A percentile compares a stretch with the other conserved stretches of the same genome.
Evolutionary conservation across 1,140 invertebrate genomes (phyloP).

Genomic region (Steinernema khuongi): DNA sequence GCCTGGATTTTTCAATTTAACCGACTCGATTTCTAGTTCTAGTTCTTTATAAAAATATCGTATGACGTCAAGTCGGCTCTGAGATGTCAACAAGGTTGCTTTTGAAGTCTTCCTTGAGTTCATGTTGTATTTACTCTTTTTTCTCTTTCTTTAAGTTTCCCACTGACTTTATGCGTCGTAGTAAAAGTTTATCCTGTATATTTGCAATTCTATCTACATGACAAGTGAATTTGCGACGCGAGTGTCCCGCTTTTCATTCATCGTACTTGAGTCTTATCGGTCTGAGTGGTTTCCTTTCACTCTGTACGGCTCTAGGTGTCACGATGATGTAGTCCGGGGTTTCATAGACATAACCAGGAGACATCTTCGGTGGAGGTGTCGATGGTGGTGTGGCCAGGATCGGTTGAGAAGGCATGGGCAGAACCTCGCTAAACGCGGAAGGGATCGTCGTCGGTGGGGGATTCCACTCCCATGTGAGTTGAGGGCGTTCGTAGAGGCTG

Average conservation of each 20-base stretch:
- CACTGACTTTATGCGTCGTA: background rate
- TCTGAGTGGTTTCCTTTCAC: background rate
- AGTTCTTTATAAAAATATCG: no score
- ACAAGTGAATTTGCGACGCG: background rate
- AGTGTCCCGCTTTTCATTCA: background rate
- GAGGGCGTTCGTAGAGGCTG: background rate
- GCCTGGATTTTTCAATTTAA: no score
- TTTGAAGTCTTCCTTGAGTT: no score
- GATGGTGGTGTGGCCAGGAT: background rate
- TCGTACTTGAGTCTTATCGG: slow-evolving; percentile 3
- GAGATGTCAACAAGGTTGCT: no score
- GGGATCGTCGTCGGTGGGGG: background rate
- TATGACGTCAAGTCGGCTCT: no score
- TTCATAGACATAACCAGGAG: background rate
- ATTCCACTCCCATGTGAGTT: background rate
- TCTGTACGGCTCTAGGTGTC: background rate
- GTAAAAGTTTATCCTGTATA: background rate
- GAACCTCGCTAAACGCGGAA: background rate
- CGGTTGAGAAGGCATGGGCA: background rate
- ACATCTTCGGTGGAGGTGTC: background rate
- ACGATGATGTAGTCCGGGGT: slow-evolving; percentile 3
- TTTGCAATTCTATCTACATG: slow-evolving; percentile 1
- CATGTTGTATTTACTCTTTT: background rate
- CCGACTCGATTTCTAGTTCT: no score
- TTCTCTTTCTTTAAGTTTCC: background rate